phyloP scores from a whole-genome alignment of 1,140 invertebrate genomes.

The Heliconius hewitsoni region DNA sequence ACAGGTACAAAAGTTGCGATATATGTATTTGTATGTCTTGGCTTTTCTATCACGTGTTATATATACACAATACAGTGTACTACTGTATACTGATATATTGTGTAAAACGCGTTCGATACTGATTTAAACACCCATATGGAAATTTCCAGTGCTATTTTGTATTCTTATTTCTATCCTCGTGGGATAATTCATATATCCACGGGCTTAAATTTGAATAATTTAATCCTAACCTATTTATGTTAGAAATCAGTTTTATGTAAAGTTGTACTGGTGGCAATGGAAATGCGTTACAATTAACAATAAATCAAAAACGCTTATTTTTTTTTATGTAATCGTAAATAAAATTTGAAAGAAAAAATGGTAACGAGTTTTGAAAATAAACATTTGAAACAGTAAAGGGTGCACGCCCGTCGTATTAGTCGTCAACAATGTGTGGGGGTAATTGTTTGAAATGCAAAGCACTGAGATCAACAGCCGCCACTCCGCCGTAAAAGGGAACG shows the following conservation, averaged over 20 bases:
- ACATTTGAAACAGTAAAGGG: constrained; percentile 65
- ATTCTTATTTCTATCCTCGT: constrained; percentile 68
- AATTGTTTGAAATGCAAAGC: constrained; percentile 77
- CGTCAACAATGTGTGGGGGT: constrained; percentile 66
- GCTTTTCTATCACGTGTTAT: constrained; percentile 35
- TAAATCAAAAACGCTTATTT: constrained; percentile 59
- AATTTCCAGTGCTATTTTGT: constrained; percentile 77
- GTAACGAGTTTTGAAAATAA: constrained; percentile 71
- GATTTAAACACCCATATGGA: constrained; percentile 63
- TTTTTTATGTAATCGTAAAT: constrained; percentile 61
- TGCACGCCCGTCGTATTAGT: constrained; percentile 66
- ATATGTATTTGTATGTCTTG: constrained; percentile 59
- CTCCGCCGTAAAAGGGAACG: constrained; percentile 44
- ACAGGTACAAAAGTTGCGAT: constrained; percentile 68
- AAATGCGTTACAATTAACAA: constrained; percentile 44
- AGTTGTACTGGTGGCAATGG: constrained; percentile 58
- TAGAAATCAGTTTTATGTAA: not conserved
- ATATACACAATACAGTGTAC: constrained; percentile 67
- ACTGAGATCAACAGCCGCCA: constrained; percentile 68
- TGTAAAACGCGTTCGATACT: constrained; percentile 52
- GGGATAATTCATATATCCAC: constrained; percentile 75
- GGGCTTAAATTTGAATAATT: constrained; percentile 79
- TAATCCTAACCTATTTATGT: constrained; percentile 60
- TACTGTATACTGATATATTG: not conserved
- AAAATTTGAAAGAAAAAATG: constrained; percentile 57